Conservation (phyloP, 1,140 invertebrate genomes). For the Spodoptera litura region DNA sequence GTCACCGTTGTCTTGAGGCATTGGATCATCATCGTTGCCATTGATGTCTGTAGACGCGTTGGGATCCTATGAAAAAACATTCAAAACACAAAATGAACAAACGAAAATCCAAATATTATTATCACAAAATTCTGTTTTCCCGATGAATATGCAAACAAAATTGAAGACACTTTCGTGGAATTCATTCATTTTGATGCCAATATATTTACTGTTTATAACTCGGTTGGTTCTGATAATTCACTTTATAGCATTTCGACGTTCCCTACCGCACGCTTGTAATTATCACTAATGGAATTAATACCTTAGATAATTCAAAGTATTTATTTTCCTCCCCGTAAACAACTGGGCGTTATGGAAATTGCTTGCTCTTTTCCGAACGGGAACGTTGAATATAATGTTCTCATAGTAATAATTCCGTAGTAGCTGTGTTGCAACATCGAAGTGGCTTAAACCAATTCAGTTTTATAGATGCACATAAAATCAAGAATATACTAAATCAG, state of each 20-base stretch:
- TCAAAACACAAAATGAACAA: neutral
- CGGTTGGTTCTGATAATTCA: conserved; percentile 11
- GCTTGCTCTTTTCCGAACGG: too few species aligned
- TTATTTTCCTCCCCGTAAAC: neutral
- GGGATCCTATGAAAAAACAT: conserved; percentile 89
- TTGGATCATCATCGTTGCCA: conserved; percentile 97
- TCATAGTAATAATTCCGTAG: too few species aligned
- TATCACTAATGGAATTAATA: conserved; percentile 24
- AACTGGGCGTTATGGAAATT: neutral
- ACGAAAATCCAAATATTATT: neutral
- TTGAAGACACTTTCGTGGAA: neutral
- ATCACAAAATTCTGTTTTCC: conserved; percentile 2
- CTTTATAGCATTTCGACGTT: conserved; percentile 17
- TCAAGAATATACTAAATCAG: too few species aligned
- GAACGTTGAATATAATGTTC: too few species aligned
- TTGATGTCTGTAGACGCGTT: conserved; percentile 98
- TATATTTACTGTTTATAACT: conserved; percentile 26
- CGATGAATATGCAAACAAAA: conserved; percentile 5
- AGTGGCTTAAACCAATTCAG: too few species aligned
- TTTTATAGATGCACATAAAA: too few species aligned
- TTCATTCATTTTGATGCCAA: conserved; percentile 16
- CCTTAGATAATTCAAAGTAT: conserved; percentile 1
- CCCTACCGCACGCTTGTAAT: conserved; percentile 4
- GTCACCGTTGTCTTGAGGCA: conserved; percentile 97
- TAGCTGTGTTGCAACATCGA: too few species aligned